phyloP scores from a whole-genome alignment of 2,888 invertebrate genomes.

The Phytoseiulus persimilis region DNA sequence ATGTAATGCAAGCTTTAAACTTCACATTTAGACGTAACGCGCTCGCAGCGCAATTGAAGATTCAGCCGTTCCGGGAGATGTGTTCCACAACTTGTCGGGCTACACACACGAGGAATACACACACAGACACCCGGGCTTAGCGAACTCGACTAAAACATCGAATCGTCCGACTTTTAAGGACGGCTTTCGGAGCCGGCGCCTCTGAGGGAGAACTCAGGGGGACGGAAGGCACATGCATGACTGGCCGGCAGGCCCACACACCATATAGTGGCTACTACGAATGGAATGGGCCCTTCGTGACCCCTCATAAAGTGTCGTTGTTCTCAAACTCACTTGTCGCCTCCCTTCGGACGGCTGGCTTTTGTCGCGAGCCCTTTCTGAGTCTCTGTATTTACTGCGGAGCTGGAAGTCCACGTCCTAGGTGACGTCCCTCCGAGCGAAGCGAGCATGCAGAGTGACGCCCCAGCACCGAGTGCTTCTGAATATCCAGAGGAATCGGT shows the following conservation, averaged over 20 bases:
- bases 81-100: neutral
- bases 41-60: neutral
- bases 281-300: slow-evolving; percentile 5
- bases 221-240: neutral
- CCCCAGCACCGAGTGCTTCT: too few relatives aligned
- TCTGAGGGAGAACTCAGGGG: neutral
- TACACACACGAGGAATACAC: neutral
- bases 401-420: neutral
- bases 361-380: neutral
- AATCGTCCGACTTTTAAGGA: neutral
- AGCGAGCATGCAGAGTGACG: neutral
- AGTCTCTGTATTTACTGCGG: neutral
- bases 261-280: neutral
- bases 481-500: too few relatives aligned
- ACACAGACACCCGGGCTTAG: too few relatives aligned
- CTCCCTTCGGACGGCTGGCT: neutral
- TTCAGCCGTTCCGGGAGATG: neutral
- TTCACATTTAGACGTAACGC: neutral
- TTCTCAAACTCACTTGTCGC: slow-evolving; percentile 5
- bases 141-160: neutral
- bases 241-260: neutral
- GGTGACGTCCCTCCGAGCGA: neutral
- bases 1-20: neutral
- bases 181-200: neutral
- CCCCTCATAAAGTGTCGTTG: slow-evolving; percentile 5